Conservation (phyloP, 2,888 invertebrate genomes). For the Alitta virens region DNA sequence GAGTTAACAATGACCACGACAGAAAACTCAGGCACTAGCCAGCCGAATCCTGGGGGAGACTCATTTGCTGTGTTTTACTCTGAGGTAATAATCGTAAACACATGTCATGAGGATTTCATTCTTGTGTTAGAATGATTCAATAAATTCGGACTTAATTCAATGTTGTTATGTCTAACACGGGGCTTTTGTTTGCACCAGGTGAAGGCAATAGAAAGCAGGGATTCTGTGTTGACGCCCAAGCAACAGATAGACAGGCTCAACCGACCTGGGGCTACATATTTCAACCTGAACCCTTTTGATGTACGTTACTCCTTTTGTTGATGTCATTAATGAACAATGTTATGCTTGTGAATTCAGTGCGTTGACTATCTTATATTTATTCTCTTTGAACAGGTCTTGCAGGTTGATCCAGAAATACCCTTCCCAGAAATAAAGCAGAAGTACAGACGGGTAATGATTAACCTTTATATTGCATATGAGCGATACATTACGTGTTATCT, state of each 20-base stretch:
- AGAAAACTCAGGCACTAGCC: too few relatives aligned
- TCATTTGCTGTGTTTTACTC: too few relatives aligned
- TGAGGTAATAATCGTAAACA: too few relatives aligned
- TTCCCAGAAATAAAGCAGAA: slow-evolving; percentile 94
- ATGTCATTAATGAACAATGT: slow-evolving; percentile 1
- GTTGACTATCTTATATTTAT: not conserved
- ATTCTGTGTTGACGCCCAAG: slow-evolving; percentile 91
- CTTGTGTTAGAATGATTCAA: too few relatives aligned
- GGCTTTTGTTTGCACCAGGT: slow-evolving; percentile 79
- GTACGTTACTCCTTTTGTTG: slow-evolving; percentile 39
- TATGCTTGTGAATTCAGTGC: not conserved
- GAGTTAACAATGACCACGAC: too few relatives aligned
- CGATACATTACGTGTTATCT: too few relatives aligned
- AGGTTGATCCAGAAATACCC: slow-evolving; percentile 77
- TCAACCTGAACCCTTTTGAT: slow-evolving; percentile 88
- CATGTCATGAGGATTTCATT: too few relatives aligned
- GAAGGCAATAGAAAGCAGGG: slow-evolving; percentile 96
- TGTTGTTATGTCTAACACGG: too few relatives aligned
- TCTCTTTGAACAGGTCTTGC: slow-evolving; percentile 44
- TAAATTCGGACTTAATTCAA: too few relatives aligned
- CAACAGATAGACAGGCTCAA: slow-evolving; percentile 96
- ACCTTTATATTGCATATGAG: too few relatives aligned
- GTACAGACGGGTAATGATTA: slow-evolving; percentile 72
- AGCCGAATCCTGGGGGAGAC: too few relatives aligned
- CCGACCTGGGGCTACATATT: slow-evolving; percentile 95